A percentile compares a stretch with the other conserved stretches of the same genome.
Evolutionary conservation across 1,140 invertebrate species (phyloP).

Genomic region (Drosophila cardini): DNA sequence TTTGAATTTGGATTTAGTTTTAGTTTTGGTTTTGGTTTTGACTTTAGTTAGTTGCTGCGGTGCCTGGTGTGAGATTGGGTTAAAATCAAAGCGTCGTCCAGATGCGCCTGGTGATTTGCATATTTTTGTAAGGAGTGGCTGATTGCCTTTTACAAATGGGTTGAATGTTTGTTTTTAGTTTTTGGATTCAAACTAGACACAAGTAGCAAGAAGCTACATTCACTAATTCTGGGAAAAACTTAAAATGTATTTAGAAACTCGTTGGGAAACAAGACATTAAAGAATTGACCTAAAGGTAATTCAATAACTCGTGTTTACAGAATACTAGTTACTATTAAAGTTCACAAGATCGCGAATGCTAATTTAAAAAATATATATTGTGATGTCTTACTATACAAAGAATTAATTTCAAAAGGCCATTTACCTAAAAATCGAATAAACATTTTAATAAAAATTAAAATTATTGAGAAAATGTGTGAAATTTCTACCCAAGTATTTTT

Average conservation of each 20-base stretch:
- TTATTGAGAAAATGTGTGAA: too few species aligned
- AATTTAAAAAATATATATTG: too few species aligned
- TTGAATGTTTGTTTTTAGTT: constrained; percentile 53
- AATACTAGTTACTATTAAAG: too few species aligned
- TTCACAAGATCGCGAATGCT: too few species aligned
- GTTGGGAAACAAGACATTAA: neutral
- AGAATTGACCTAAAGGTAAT: neutral
- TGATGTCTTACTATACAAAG: too few species aligned
- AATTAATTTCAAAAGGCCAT: too few species aligned
- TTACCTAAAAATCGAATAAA: too few species aligned
- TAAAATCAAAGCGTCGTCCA: constrained; percentile 41
- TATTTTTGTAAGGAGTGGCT: constrained; percentile 49
- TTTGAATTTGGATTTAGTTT: constrained; percentile 4
- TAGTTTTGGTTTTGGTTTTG: neutral
- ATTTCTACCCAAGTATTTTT: too few species aligned
- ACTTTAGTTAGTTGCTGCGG: constrained; percentile 5
- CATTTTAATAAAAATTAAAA: too few species aligned
- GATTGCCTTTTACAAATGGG: constrained; percentile 61
- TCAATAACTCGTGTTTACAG: neutral
- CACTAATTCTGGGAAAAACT: neutral
- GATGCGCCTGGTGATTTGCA: constrained; percentile 65
- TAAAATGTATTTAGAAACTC: neutral
- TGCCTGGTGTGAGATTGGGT: constrained; percentile 63
- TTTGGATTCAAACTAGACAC: neutral
- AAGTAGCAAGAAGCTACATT: constrained; percentile 1